Conservation (phyloP, 2,113 vertebrate species). For the Macquaria australasica region DNA sequence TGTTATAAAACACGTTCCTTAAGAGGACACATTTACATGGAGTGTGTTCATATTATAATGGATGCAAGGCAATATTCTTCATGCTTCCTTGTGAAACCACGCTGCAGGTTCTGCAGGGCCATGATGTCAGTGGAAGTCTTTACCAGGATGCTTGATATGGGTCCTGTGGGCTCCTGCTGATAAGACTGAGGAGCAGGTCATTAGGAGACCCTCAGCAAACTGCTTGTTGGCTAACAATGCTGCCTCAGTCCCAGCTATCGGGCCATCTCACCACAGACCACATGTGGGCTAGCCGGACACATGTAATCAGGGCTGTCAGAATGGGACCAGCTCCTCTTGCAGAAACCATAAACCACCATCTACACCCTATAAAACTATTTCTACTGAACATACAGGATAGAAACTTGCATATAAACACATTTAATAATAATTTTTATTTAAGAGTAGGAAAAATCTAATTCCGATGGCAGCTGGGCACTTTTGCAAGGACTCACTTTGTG, state of each 20-base stretch:
- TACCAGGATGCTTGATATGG: conserved; percentile 55
- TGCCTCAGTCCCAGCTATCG: conserved; percentile 68
- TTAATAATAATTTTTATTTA: background rate
- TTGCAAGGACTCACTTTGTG: background rate
- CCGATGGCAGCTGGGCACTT: background rate
- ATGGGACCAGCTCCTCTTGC: conserved; percentile 49
- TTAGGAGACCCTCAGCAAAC: conserved; percentile 57
- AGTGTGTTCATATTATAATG: background rate
- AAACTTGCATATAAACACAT: background rate
- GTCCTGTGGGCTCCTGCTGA: conserved; percentile 59
- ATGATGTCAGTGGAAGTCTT: conserved; percentile 75
- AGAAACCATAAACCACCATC: conserved; percentile 40
- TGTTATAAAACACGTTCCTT: background rate
- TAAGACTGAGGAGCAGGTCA: conserved; percentile 69
- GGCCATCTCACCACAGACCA: conserved; percentile 65
- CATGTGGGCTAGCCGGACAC: conserved; percentile 62
- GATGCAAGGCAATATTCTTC: background rate
- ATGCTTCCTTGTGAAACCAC: background rate
- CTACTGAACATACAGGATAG: background rate
- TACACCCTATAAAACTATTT: conserved; percentile 23
- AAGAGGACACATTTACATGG: background rate
- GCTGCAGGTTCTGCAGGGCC: conserved; percentile 15
- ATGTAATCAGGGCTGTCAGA: conserved; percentile 67
- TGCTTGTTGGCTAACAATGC: conserved; percentile 57
- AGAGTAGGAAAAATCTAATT: background rate